Base-by-base conservation (phyloP, 2,113 vertebrate genomes). In the Perognathus longimembris region DNA sequence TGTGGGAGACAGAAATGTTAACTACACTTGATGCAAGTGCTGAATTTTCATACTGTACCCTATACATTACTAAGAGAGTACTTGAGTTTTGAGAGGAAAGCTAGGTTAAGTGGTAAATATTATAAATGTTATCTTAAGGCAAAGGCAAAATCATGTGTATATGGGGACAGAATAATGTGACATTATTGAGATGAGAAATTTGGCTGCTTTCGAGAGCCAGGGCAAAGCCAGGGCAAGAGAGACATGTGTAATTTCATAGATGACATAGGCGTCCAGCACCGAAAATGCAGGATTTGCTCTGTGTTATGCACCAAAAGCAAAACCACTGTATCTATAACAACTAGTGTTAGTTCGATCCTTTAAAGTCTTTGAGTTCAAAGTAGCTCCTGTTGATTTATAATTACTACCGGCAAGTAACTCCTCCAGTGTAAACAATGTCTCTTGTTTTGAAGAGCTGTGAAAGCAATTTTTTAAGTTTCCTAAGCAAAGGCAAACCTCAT, bases 361-460 rank as follows among this genome's bases (percentile, higher is more conserved):
- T 22, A 59, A 30, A 69, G 8, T 32, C 24, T 79, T 79, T 32
- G 9, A 15, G 21, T 42, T 80, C 67, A 36, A 95, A 80, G 42
- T 38, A 94, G n/a, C 59, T 74, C 67, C 14, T 20, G 6, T n/a
- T 50, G 34, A 26, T 42, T 92, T 81, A 54, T 76, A 90, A 89
- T 57, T 77, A 74, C 59, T 69, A 36, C 26, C 45, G 32, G 83
- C 42, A 63, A 50, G 50, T 61, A 26, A 42, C 61, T 91, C 32
- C 24, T 84, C 69, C 22, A 63, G 21, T 12, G 87, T 91, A 77
- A 77, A 32, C 2, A 30, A 40, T 50, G 5, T 84, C 50, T 54
- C 36, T 78, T 14, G 80, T 88, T 70, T n/a, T 67, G 36, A 88
- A 93, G 50, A 75, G 5, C 4, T 5, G 22, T 6, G 21, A 88